Base-by-base conservation (phyloP, 2,113 vertebrate species). In the Plectropomus leopardus region DNA sequence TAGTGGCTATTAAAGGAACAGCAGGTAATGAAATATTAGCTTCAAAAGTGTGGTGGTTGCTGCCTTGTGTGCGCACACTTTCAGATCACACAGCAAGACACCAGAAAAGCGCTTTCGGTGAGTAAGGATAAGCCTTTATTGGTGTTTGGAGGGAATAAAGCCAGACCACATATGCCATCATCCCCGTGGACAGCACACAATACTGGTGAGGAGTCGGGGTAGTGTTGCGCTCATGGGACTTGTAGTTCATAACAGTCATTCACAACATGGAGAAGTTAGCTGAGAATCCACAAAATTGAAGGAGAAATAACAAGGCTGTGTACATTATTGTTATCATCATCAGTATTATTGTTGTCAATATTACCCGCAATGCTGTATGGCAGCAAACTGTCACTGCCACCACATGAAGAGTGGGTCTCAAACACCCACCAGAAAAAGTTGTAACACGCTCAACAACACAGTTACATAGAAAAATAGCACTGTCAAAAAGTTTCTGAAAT, bases 391-490 rank as follows among this genome's bases (percentile, higher is more conserved):
- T 83, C 83, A 60, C 81, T 58, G 80, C 74, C 75, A 72, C 66
- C 72, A 65, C 53, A 54, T 69, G 71, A 86, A 75, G 72, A 70
- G 76, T 19, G 64, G 75, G 88, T 84, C 59, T 83, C 80, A 75
- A 89, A 87, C 72, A 65, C 85, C 87, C 78, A 34, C 83, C 67
- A 26, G 71, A 71, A 80, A 86, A 91, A 84, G 65, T 75, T 69
- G 76, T 7, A 78, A 80, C 76, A 91, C 84, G 74, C 70, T 88
- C 82, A 85, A 92, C 84, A 92, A 88, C 87, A 93, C 87, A 88
- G 74, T 88, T 81, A 93, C 89, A 94, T 94, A 95, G 86, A 95
- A 94, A 95, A 95, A 95, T 94, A 94, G 79, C 89, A 94, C 90
- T 93, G 93, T 89, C 83, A 89, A 94, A 94, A 92, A 92, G 92